phyloP scores from a whole-genome alignment of 2,888 invertebrate species.

The Mimas tiliae region DNA sequence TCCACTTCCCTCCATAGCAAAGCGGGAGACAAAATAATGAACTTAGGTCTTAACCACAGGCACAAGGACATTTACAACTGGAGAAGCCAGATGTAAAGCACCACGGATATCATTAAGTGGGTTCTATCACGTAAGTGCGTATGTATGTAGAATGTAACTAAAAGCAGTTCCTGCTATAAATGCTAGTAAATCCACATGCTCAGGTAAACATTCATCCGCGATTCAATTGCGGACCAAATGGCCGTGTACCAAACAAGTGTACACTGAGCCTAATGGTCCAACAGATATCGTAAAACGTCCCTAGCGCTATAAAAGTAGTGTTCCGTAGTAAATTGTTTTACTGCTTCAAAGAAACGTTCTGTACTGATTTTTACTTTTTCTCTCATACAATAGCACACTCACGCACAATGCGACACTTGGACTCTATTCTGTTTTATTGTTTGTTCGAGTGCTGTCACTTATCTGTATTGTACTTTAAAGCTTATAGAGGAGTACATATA shows the following conservation, averaged over 20 bases:
- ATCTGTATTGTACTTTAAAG: slow-evolving; percentile 21
- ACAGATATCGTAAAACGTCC: slow-evolving; percentile 27
- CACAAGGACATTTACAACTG: no score
- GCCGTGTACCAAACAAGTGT: slow-evolving; percentile 18
- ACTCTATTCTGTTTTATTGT: slow-evolving; percentile 47
- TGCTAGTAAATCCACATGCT: not conserved
- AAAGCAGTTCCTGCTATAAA: not conserved
- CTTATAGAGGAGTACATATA: no score
- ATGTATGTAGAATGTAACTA: not conserved
- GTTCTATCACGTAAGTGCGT: no score
- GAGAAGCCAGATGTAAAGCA: no score
- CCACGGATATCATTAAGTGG: no score
- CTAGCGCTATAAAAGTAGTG: slow-evolving; percentile 28
- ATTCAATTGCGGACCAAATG: slow-evolving; percentile 20
- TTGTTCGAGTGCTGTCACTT: slow-evolving; percentile 35
- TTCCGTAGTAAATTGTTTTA: slow-evolving; percentile 44
- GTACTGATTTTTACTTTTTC: slow-evolving; percentile 42
- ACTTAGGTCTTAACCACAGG: no score
- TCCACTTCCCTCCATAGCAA: no score
- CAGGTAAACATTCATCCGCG: slow-evolving; percentile 18
- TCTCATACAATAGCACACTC: slow-evolving; percentile 46
- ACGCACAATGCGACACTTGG: slow-evolving; percentile 46
- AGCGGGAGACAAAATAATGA: no score
- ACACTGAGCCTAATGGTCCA: slow-evolving; percentile 20
- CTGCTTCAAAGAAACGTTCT: slow-evolving; percentile 46